Evolutionary conservation across 2,113 vertebrate species (phyloP).

Genomic region (Leucopternis melanops): DNA sequence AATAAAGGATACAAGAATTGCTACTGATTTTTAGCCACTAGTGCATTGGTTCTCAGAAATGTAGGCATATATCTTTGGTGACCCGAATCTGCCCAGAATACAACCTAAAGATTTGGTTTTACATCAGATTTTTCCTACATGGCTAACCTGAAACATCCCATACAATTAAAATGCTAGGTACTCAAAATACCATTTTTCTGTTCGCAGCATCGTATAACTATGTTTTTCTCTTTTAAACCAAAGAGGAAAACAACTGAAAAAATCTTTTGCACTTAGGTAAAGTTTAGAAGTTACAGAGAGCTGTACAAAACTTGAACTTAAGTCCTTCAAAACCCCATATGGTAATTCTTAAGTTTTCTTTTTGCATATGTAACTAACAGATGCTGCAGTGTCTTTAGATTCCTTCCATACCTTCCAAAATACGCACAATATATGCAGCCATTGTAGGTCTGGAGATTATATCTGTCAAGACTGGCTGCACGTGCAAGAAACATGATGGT

Average conservation of each 20-base stretch:
- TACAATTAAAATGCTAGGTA: background rate
- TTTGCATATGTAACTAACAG: conserved; percentile 58
- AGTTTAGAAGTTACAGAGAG: background rate
- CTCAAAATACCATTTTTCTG: background rate
- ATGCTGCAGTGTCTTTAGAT: conserved; percentile 64
- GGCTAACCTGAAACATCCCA: background rate
- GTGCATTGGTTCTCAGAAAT: background rate
- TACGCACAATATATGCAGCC: conserved; percentile 55
- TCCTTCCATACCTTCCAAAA: conserved; percentile 73
- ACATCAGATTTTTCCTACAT: background rate
- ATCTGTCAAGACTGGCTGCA: conserved; percentile 72
- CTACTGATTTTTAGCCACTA: background rate
- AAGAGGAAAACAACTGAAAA: background rate
- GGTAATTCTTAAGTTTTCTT: conserved; percentile 53
- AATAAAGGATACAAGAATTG: background rate
- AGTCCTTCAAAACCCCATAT: conserved; percentile 48
- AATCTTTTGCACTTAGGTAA: background rate
- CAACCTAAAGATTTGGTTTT: background rate
- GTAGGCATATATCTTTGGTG: background rate
- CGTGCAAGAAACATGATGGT: conserved; percentile 53
- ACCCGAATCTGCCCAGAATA: background rate
- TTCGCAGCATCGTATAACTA: background rate
- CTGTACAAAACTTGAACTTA: conserved; percentile 3
- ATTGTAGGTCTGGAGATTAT: conserved; percentile 71
- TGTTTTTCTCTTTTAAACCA: background rate